phyloP scores from a whole-genome alignment of 2,113 vertebrate genomes.

The Oncorhynchus clarkii region DNA sequence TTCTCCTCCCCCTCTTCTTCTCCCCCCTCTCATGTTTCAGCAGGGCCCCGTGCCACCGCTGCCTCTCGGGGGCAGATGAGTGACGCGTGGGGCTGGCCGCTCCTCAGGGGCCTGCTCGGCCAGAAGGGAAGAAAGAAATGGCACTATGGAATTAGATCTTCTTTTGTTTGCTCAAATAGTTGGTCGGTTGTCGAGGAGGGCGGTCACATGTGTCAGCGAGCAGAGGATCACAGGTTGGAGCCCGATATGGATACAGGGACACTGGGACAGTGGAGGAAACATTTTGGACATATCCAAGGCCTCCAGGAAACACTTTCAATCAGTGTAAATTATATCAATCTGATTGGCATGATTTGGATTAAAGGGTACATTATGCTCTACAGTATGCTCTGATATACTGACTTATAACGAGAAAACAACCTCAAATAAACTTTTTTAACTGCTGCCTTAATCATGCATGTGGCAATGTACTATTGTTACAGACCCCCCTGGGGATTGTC shows the following conservation, averaged over 20 bases:
- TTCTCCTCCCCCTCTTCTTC: background rate
- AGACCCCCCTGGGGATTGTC: background rate
- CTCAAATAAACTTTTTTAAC: background rate
- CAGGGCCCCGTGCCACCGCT: constrained; percentile 18
- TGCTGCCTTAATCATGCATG: background rate
- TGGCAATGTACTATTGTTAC: background rate
- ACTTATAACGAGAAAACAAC: background rate
- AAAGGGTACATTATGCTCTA: background rate
- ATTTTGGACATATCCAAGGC: background rate
- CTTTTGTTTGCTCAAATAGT: too few species aligned
- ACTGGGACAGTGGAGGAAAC: too few species aligned
- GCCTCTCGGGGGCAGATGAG: constrained; percentile 31
- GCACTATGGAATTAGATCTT: constrained; percentile 11
- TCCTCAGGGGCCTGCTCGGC: constrained; percentile 29
- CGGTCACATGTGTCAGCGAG: too few species aligned
- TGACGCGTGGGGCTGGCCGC: constrained; percentile 42
- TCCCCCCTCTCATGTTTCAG: constrained; percentile 31
- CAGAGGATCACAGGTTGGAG: too few species aligned
- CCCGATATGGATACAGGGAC: too few species aligned
- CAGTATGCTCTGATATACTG: background rate
- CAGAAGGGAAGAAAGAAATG: constrained; percentile 30
- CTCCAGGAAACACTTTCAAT: background rate
- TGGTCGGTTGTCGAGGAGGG: too few species aligned
- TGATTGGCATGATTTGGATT: background rate
- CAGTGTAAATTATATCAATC: background rate